These are phyloP conservation scores for Drosophila incognita DNA, from an alignment of 2,888 invertebrate species.

Conservation along the genomic window DNA sequence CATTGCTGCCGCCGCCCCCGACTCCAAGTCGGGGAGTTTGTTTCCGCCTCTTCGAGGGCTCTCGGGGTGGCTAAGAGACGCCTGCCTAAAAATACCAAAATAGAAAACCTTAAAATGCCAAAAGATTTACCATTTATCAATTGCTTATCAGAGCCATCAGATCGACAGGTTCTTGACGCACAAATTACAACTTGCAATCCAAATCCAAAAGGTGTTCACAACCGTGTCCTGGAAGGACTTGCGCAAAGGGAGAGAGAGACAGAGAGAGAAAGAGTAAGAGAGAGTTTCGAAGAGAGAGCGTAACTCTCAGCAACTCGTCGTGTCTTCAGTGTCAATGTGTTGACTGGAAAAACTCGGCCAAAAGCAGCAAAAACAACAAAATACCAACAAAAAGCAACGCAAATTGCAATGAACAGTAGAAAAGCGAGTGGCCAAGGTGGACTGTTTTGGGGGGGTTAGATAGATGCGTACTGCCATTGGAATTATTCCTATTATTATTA, in stretches of 20 bases:
- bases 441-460: slow-evolving; percentile 1
- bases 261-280: slow-evolving; percentile 7
- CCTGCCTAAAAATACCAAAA: slow-evolving; percentile 18
- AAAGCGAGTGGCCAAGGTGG: slow-evolving; percentile 34
- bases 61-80: neutral
- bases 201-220: slow-evolving; percentile 17
- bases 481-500: slow-evolving; percentile 67
- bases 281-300: neutral
- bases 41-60: slow-evolving; percentile 19
- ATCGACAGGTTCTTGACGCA: slow-evolving; percentile 27
- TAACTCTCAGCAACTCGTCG: slow-evolving; percentile 1
- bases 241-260: slow-evolving; percentile 36
- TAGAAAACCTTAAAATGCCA: slow-evolving; percentile 21
- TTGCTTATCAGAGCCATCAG: slow-evolving; percentile 31
- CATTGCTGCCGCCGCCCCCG: slow-evolving; percentile 19
- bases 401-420: slow-evolving; percentile 56
- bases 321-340: slow-evolving; percentile 57
- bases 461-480: slow-evolving; percentile 52
- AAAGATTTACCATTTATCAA: slow-evolving; percentile 42
- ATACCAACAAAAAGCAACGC: slow-evolving; percentile 3
- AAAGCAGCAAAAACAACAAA: slow-evolving; percentile 39
- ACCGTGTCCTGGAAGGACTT: slow-evolving; percentile 49
- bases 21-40: neutral
- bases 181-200: slow-evolving; percentile 17
- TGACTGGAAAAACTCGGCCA: slow-evolving; percentile 56